phyloP scores from a whole-genome alignment of 2,113 vertebrate genomes.

The Malurus alboscapulatus region DNA sequence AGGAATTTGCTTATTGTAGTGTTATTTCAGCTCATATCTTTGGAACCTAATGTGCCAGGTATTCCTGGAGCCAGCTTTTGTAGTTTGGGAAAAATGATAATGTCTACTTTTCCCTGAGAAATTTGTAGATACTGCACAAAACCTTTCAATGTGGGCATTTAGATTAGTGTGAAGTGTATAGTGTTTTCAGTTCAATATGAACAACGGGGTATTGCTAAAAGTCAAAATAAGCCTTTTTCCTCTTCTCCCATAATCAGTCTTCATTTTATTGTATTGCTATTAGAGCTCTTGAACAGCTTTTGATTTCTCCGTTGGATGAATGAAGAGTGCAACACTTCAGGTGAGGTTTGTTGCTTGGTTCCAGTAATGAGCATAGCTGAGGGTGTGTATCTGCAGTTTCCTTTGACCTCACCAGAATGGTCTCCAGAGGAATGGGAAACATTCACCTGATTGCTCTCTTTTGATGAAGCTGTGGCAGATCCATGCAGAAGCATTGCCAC shows the following conservation, averaged over 20 bases:
- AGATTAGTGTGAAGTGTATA: neutral
- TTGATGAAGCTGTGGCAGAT: neutral
- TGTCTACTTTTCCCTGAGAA: neutral
- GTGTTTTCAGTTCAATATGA: neutral
- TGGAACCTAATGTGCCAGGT: neutral
- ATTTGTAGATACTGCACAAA: neutral
- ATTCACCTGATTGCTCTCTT: neutral
- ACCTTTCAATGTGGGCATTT: neutral
- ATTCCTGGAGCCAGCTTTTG: neutral
- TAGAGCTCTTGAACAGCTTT: neutral
- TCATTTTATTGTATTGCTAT: neutral
- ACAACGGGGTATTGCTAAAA: neutral
- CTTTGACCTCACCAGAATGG: neutral
- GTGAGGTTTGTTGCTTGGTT: neutral
- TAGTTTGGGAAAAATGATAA: neutral
- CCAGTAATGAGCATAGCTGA: neutral
- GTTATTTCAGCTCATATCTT: neutral
- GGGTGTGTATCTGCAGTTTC: neutral
- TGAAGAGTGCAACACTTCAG: neutral
- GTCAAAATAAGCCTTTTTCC: neutral
- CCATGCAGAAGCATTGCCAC: neutral
- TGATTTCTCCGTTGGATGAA: neutral
- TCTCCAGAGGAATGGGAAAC: neutral
- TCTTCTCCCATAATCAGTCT: neutral
- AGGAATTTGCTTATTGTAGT: neutral